Evolutionary conservation across 2,888 invertebrate species (phyloP).

Genomic region (Hoplodrina ambigua): DNA sequence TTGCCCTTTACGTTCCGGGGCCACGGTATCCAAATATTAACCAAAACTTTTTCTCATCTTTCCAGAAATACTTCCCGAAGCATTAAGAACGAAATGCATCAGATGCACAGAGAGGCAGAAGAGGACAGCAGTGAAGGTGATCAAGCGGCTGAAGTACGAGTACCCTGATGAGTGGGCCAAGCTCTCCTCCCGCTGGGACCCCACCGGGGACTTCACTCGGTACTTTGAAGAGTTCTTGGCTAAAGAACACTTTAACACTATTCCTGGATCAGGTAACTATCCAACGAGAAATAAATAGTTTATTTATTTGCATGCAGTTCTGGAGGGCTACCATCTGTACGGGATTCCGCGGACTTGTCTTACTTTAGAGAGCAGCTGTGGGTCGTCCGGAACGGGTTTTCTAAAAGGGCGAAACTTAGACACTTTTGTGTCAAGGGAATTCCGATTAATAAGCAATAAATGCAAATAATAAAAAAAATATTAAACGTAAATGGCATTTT

Average conservation of each 20-base stretch:
- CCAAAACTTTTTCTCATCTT: constrained; percentile 39
- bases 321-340: too few species aligned
- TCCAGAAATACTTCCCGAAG: constrained; percentile 93
- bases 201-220: constrained; percentile 91
- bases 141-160: constrained; percentile 91
- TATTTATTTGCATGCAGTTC: too few species aligned
- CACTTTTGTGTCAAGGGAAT: too few species aligned
- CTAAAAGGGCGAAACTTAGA: too few species aligned
- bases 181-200: constrained; percentile 92
- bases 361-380: too few species aligned
- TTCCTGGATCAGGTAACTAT: constrained; percentile 77
- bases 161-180: constrained; percentile 92
- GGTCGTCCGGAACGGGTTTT: too few species aligned
- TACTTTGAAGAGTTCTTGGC: constrained; percentile 85
- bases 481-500: too few species aligned
- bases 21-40: too few species aligned
- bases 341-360: too few species aligned
- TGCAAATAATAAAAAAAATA: too few species aligned
- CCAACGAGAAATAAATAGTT: neutral
- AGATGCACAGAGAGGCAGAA: constrained; percentile 93
- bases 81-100: constrained; percentile 92
- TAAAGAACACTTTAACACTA: constrained; percentile 82
- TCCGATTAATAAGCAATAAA: too few species aligned
- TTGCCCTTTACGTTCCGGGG: too few species aligned
- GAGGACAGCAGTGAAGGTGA: constrained; percentile 92